Evolutionary conservation across 2,888 invertebrate genomes (phyloP).

Genomic region (Ypsolopha sequella): DNA sequence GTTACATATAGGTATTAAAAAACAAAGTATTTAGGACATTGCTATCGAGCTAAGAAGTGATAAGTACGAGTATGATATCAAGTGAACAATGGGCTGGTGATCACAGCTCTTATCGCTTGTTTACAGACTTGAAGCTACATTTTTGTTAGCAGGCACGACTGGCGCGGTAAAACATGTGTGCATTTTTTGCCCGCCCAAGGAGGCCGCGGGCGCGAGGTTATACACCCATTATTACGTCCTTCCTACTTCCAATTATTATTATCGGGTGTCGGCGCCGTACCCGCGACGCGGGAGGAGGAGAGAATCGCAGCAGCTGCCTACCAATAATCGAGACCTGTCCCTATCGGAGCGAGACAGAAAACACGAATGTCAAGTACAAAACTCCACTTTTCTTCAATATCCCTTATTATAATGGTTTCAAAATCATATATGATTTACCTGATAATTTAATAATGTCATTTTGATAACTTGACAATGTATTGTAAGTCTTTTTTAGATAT

Average conservation of each 20-base stretch:
- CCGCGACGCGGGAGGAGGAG: constrained; percentile 67
- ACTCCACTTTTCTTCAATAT: background rate
- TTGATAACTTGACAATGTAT: background rate
- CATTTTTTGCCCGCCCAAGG: constrained; percentile 71
- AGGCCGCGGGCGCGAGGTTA: constrained; percentile 71
- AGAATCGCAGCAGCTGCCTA: constrained; percentile 72
- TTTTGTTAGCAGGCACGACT: constrained; percentile 32
- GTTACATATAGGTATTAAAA: too few species aligned
- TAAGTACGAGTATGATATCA: constrained; percentile 16
- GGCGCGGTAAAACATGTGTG: constrained; percentile 55
- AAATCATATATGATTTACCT: background rate
- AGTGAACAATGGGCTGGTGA: constrained; percentile 34
- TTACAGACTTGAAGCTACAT: constrained; percentile 27
- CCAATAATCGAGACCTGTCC: constrained; percentile 69
- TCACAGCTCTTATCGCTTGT: constrained; percentile 38
- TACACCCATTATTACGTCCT: constrained; percentile 72
- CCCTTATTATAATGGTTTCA: background rate
- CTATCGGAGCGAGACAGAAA: constrained; percentile 47
- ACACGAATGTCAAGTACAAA: constrained; percentile 13
- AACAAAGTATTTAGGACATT: too few species aligned
- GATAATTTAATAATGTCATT: too few species aligned
- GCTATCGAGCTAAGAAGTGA: too few species aligned
- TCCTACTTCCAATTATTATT: constrained; percentile 72
- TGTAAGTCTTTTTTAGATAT: constrained; percentile 3
- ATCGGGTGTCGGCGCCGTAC: constrained; percentile 65